A percentile compares a stretch with the other conserved stretches of the same genome.
Evolutionary conservation across 2,113 vertebrate species (phyloP).

Genomic region (Callaeas wilsoni): DNA sequence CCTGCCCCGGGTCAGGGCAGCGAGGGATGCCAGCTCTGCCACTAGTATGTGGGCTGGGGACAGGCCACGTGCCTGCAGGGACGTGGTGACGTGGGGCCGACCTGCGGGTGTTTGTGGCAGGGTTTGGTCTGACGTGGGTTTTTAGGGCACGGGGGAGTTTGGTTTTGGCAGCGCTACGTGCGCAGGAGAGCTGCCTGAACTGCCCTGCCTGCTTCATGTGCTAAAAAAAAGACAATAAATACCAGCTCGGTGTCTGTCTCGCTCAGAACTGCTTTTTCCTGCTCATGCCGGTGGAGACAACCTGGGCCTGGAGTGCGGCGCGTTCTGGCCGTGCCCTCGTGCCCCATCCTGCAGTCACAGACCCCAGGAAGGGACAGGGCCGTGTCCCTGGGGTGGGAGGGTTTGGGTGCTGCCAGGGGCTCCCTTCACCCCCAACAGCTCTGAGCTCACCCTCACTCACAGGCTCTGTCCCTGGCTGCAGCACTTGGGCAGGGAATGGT

Average conservation of each 20-base stretch:
- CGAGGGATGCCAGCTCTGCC: not conserved
- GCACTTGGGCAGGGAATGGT: not conserved
- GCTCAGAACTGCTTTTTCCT: constrained; percentile 50
- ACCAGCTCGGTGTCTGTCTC: not conserved
- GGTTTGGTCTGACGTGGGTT: not conserved
- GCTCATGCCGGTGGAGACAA: constrained; percentile 22
- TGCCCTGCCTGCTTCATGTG: not conserved
- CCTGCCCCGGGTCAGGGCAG: not conserved
- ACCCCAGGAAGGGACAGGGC: fast-evolving
- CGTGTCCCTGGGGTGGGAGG: fast-evolving
- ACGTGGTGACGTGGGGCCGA: not conserved
- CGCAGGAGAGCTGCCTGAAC: not conserved
- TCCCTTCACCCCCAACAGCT: fast-evolving
- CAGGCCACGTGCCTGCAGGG: not conserved
- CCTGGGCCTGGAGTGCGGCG: not conserved
- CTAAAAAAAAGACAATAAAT: constrained; percentile 32
- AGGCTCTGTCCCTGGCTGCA: fast-evolving
- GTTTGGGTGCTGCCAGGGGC: not conserved
- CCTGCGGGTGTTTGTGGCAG: not conserved
- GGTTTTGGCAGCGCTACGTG: not conserved
- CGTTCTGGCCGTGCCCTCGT: not conserved
- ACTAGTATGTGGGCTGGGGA: fast-evolving
- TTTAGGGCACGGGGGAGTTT: not conserved
- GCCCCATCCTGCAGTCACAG: fast-evolving
- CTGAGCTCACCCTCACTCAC: not conserved